Percentiles rank a stretch among this genome's conserved stretches.
Evolutionary conservation across 2,888 invertebrate species (phyloP).

Genomic region (Pimpla rufipes): DNA sequence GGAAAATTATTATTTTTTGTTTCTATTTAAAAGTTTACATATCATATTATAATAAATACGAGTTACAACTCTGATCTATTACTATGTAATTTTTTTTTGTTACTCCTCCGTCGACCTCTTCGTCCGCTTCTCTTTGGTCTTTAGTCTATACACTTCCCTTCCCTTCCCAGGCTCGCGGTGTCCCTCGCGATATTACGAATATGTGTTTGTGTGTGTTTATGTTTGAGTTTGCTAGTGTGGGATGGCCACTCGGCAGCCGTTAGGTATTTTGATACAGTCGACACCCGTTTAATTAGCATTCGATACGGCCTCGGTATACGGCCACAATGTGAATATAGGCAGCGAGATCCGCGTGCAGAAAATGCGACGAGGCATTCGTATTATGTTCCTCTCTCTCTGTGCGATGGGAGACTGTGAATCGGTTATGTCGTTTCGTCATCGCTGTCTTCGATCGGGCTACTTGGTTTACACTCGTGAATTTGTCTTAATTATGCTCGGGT

Average conservation of each 20-base stretch:
- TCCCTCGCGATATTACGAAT: not conserved
- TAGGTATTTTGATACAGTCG: constrained; percentile 84
- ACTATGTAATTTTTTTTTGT: too few species aligned
- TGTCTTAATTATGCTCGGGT: not conserved
- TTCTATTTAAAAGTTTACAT: too few species aligned
- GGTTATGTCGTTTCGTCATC: constrained; percentile 22
- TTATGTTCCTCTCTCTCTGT: too few species aligned
- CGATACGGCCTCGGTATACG: constrained; percentile 77
- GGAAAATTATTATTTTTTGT: too few species aligned
- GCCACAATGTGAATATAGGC: not conserved
- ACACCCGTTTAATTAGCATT: constrained; percentile 85
- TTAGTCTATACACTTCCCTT: constrained; percentile 5
- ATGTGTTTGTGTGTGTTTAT: not conserved
- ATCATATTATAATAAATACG: too few species aligned
- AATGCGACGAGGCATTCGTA: constrained; percentile 49
- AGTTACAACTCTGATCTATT: too few species aligned
- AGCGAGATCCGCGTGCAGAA: constrained; percentile 21
- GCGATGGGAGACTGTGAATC: constrained; percentile 24
- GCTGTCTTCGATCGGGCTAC: constrained; percentile 6
- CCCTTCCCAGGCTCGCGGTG: not conserved
- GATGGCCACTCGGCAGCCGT: constrained; percentile 75
- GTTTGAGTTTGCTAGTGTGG: too few species aligned
- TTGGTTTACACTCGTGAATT: not conserved
- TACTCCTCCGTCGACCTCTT: constrained; percentile 30
- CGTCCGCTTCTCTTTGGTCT: constrained; percentile 21